These are phyloP conservation scores for Trichonephila clavipes DNA, from an alignment of 1,140 invertebrate species.

Conservation along the genomic window DNA sequence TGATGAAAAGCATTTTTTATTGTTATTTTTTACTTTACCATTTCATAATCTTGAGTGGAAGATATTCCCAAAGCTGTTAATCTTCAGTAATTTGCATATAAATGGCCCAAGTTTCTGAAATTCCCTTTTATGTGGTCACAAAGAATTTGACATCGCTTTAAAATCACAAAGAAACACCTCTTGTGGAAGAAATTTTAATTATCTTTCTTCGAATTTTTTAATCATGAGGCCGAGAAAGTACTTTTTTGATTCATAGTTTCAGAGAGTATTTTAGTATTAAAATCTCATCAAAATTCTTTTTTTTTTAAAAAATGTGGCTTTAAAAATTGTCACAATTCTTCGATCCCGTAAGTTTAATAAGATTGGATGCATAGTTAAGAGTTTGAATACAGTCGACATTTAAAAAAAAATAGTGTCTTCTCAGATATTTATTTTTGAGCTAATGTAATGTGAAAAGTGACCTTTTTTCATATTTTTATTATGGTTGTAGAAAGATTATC, in stretches of 20 bases:
- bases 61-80: conserved; percentile 64
- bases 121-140: conserved; percentile 38
- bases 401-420: neutral
- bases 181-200: conserved; percentile 62
- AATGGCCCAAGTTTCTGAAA: conserved; percentile 41
- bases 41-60: conserved; percentile 35
- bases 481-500: too few relatives aligned
- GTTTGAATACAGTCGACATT: neutral
- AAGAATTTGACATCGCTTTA: conserved; percentile 63
- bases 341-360: neutral
- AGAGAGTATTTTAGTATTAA: neutral
- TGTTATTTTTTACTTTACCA: neutral
- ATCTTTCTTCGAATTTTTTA: conserved; percentile 41
- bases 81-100: conserved; percentile 69
- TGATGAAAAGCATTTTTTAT: neutral
- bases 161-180: conserved; percentile 39
- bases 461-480: too few relatives aligned
- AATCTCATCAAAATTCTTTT: neutral
- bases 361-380: neutral
- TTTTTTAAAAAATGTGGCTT: neutral
- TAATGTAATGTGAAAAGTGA: neutral
- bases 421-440: neutral
- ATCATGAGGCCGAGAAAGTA: conserved; percentile 12
- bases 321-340: neutral
- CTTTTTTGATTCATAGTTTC: neutral